A percentile compares a stretch with the other conserved stretches of the same genome.
These are phyloP conservation scores for Lissonota sp. DNA, from an alignment of 2,888 invertebrate species.

Conservation along the genomic window DNA sequence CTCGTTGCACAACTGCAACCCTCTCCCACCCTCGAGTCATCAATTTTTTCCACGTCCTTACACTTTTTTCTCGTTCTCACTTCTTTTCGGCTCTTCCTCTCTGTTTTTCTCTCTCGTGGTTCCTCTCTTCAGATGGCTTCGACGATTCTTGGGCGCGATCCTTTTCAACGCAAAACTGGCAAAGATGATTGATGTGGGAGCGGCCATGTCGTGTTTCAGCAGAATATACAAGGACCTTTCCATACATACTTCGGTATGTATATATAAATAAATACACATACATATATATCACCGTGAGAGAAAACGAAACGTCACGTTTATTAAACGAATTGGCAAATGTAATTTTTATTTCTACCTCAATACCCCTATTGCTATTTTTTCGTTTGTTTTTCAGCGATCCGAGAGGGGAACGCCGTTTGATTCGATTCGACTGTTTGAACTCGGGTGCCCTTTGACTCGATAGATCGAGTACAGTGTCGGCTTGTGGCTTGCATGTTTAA, in stretches of 20 bases:
- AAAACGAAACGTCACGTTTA: constrained; percentile 33
- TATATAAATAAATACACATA: too few species aligned
- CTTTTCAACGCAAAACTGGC: constrained; percentile 80
- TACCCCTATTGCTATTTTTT: neutral
- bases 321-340: constrained; percentile 37
- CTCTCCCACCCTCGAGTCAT: constrained; percentile 43
- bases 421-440: constrained; percentile 66
- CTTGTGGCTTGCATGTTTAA: constrained; percentile 33
- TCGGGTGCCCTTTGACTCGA: constrained; percentile 66
- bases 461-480: constrained; percentile 42
- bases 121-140: constrained; percentile 53
- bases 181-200: constrained; percentile 83
- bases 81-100: constrained; percentile 19
- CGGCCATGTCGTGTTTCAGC: constrained; percentile 68
- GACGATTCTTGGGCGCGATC: constrained; percentile 68
- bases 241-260: too few species aligned
- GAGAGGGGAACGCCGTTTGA: constrained; percentile 23
- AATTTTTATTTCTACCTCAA: neutral
- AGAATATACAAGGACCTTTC: constrained; percentile 32
- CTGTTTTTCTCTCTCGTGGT: constrained; percentile 38
- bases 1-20: constrained; percentile 76
- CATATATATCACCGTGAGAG: constrained; percentile 43
- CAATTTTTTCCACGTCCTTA: constrained; percentile 17
- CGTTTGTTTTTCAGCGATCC: neutral
- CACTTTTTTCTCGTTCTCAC: constrained; percentile 5